A percentile compares a stretch with the other conserved stretches of the same genome.
phyloP scores from a whole-genome alignment of 2,113 vertebrate genomes.

The Phoxinus phoxinus region DNA sequence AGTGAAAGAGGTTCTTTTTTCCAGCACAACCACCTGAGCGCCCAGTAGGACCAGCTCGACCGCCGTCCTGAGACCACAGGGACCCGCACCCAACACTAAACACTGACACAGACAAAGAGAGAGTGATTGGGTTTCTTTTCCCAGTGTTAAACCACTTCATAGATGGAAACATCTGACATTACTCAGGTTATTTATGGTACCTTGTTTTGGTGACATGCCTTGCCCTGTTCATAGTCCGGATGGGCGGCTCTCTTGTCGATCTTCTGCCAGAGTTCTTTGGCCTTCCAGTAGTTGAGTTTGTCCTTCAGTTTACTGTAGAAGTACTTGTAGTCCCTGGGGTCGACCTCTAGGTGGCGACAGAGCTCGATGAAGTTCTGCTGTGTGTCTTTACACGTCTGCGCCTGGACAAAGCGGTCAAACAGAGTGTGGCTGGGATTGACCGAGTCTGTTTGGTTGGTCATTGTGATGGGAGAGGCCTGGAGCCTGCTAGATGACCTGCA shows the following conservation, averaged over 20 bases:
- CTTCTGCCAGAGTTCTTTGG: slow-evolving; percentile 91
- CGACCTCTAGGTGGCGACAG: slow-evolving; percentile 78
- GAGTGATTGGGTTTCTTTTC: background rate
- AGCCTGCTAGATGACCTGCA: slow-evolving; percentile 17
- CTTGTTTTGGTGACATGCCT: slow-evolving; percentile 83
- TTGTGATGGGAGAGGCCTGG: slow-evolving; percentile 44
- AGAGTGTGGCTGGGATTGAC: slow-evolving; percentile 77
- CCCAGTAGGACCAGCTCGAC: slow-evolving; percentile 91
- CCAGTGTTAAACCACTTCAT: background rate
- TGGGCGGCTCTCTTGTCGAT: slow-evolving; percentile 88
- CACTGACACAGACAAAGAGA: slow-evolving; percentile 74
- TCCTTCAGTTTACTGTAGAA: slow-evolving; percentile 86
- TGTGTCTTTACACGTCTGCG: slow-evolving; percentile 82
- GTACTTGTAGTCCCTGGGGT: slow-evolving; percentile 73
- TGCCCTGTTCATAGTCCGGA: slow-evolving; percentile 84
- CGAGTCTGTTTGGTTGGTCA: slow-evolving; percentile 65
- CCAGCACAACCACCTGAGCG: slow-evolving; percentile 86
- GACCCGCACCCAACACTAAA: slow-evolving; percentile 90
- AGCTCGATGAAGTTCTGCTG: slow-evolving; percentile 81
- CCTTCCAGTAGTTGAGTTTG: slow-evolving; percentile 92
- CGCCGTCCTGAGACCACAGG: slow-evolving; percentile 89
- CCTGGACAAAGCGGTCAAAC: slow-evolving; percentile 85
- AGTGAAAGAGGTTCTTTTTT: slow-evolving; percentile 88
- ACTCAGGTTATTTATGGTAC: slow-evolving; percentile 64
- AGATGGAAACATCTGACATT: background rate